Evolutionary conservation across 1,140 invertebrate genomes (phyloP).

Genomic region (Leptoteleia sp.): DNA sequence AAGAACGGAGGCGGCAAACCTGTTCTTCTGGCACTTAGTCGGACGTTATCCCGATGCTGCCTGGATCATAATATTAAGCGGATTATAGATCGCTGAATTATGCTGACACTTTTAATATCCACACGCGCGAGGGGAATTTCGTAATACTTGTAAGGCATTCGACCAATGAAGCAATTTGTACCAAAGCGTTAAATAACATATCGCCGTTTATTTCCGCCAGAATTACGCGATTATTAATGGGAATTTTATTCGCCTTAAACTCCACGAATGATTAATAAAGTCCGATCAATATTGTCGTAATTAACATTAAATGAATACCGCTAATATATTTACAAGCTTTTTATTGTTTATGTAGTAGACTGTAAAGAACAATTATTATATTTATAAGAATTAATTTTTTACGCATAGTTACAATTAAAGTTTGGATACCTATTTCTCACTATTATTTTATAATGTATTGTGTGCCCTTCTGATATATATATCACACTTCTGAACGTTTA

Average conservation of each 20-base stretch:
- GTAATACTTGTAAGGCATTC: conserved; percentile 51
- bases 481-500: too few species aligned
- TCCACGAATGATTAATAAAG: conserved; percentile 33
- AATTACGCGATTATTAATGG: conserved; percentile 51
- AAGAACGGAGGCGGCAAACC: conserved; percentile 64
- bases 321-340: conserved; percentile 21
- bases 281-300: conserved; percentile 32
- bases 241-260: conserved; percentile 46
- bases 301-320: conserved; percentile 44
- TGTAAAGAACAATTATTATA: too few species aligned
- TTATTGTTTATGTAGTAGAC: too few species aligned
- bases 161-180: conserved; percentile 64
- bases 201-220: conserved; percentile 41
- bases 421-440: too few species aligned
- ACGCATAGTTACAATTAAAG: too few species aligned
- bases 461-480: too few species aligned
- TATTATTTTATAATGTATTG: too few species aligned
- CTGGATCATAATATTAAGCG: conserved; percentile 64
- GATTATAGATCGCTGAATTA: conserved; percentile 61
- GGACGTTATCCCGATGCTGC: conserved; percentile 58
- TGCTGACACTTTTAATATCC: conserved; percentile 63
- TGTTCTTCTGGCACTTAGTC: conserved; percentile 68
- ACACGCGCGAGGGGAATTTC: conserved; percentile 51
- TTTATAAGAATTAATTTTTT: too few species aligned
- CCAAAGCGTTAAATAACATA: conserved; percentile 49